phyloP scores from a whole-genome alignment of 2,797 vertebrate species.

The Babyrousa celebensis region DNA sequence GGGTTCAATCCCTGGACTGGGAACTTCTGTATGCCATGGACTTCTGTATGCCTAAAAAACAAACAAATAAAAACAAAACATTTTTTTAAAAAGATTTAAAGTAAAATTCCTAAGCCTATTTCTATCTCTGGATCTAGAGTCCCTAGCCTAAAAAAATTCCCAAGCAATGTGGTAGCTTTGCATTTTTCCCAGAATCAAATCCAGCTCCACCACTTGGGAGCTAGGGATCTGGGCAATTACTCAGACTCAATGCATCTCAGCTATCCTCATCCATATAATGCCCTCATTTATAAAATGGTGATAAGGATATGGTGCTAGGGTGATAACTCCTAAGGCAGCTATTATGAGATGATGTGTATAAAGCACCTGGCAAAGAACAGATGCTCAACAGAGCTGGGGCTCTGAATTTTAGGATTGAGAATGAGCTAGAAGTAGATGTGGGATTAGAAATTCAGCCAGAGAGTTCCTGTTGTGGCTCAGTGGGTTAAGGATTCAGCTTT shows the following conservation, averaged over 20 bases:
- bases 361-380: background rate
- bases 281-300: background rate
- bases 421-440: background rate
- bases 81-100: background rate
- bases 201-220: background rate
- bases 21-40: too few relatives aligned
- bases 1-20: too few relatives aligned
- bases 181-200: background rate
- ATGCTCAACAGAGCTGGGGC: background rate
- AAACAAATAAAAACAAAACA: too few relatives aligned
- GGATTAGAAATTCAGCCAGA: background rate
- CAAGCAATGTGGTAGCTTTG: background rate
- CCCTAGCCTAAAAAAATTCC: background rate
- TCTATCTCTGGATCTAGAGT: background rate
- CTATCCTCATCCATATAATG: background rate
- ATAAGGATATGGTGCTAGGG: background rate
- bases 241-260: background rate
- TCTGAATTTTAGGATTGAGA: background rate
- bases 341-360: background rate
- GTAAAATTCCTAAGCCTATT: background rate
- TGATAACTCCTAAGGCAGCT: too few relatives aligned
- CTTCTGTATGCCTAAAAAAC: too few relatives aligned
- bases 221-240: background rate
- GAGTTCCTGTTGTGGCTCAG: too few relatives aligned
- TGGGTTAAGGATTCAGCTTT: too few relatives aligned